Base-by-base conservation (phyloP, 2,797 vertebrate genomes). In the Muscicapa comitata region DNA sequence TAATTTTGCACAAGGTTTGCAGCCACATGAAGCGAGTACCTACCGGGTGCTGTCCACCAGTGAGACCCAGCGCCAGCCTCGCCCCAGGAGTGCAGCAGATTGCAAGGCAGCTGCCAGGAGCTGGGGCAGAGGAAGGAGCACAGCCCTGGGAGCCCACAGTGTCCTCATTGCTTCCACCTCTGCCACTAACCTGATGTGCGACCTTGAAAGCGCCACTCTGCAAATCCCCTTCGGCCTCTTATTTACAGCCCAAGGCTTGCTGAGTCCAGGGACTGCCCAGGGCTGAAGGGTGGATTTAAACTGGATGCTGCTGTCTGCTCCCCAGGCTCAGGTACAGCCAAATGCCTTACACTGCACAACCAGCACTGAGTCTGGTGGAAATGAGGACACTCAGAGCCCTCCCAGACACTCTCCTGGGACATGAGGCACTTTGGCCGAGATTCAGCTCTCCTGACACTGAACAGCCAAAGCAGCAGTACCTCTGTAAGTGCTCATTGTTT, bases 371-470 rank as follows among this genome's bases (percentile, higher is more conserved):
- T 4, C 78, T 45, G 73, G 43, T 6, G 28, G 18, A 86, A 93
- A 86, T 3, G 18, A 91, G 79, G 82, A 73, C 77, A 24, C 40
- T 1, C 25, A 12, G 66, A 92, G 66, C 65, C 47, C 73, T 91
- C 25, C 73, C 14, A 38, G 66, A 82, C 7, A 6, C 73, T 81
- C 65, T 70, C 82, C 92, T n/a, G 76, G 58, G 66, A 55, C 26
- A 29, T 10, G 21, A 92, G 80, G 80, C 73, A 29, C 63, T 78
- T 31, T 81, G 95, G 87, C 93, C 0, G 0, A 86, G 85, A 68
- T 74, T 95, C 95, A 91, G 76, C 72, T 78, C 68, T 72, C 65
- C 93, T 90, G 90, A 94, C 82, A 53, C 21, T 88, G 0, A 83
- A 68, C 82, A 96, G 90, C 70, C 73, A 62, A 73, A 62, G 50